Evolutionary conservation across 2,113 vertebrate genomes (phyloP), one percentile per base, ranked within the genome.

Genomic region (Electrona antarctica): DNA sequence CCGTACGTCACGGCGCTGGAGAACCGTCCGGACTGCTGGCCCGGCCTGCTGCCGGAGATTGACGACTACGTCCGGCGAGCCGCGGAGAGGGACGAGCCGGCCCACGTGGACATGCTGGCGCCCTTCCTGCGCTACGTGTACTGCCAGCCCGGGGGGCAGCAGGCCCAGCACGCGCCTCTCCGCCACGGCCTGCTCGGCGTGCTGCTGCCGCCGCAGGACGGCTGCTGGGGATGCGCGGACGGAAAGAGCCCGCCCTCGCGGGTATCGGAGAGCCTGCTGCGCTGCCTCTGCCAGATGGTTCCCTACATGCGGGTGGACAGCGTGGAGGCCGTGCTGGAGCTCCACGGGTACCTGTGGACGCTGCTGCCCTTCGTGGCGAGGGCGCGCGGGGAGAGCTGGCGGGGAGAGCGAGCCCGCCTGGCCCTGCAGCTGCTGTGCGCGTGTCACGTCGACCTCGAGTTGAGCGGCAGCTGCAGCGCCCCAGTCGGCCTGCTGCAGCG

Each of bases 1-100:
- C 98, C 98, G 0, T 95, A 94, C 85, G 95, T 99, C 88, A 95
- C 85, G n/a, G 91, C 95, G 12, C 91, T 99, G 82, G 97, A 98
- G 90, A 96, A 98, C 84, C 93, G 96, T 71, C 91, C 83, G 46
- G 95, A 96, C 67, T 95, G 94, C 87, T 99, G 97, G 97, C 94
- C 97, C 0, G 72, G 92, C 64, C 85, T 99, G 52, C 82, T 98
- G 58, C 93, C 95, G 83, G 95, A 96, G 79, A 90, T 98, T 67
- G 92, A 93, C 63, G 49, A 86, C 51, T 93, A 95, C 85, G 92
- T 96, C 77, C 91, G 85, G 74, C 93, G 92, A 6, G 95, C 94
- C 70, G 85, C 88, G 67, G 94, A 95, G 81, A 96, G 97, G 79
- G 81, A 86, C 14, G 91, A 95, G 81, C 66, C 75, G 11, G 92